These are phyloP conservation scores for Acipenser transmontanus DNA, from an alignment of 2,797 vertebrate species.

Conservation along the genomic window DNA sequence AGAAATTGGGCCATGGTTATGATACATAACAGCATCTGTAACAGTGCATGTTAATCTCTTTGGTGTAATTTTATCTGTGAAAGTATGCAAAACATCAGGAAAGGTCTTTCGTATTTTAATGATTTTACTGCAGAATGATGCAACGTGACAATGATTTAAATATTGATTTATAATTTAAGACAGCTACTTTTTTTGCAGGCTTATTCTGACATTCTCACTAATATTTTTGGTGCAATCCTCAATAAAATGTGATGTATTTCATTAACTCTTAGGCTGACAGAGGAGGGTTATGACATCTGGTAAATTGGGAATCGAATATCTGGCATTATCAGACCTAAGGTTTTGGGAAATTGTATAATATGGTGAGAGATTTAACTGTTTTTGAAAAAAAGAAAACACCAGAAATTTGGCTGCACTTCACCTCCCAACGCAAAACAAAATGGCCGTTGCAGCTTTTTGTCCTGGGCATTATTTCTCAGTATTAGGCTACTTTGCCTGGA, in stretches of 20 bases:
- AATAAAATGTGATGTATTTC: constrained; percentile 42
- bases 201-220: too few relatives aligned
- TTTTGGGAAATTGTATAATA: constrained; percentile 66
- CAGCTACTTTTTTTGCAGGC: too few relatives aligned
- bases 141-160: too few relatives aligned
- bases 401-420: constrained; percentile 34
- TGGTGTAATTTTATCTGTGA: too few relatives aligned
- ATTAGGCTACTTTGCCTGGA: constrained; percentile 41
- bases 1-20: too few relatives aligned
- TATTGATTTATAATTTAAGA: too few relatives aligned
- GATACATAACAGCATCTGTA: too few relatives aligned
- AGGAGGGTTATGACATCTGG: constrained; percentile 49
- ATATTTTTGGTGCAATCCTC: constrained; percentile 13
- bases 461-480: constrained; percentile 25
- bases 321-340: constrained; percentile 60
- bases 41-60: too few relatives aligned
- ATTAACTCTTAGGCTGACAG: constrained; percentile 63
- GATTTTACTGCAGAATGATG: too few relatives aligned
- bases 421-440: constrained; percentile 30
- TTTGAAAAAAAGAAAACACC: constrained; percentile 17
- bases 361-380: constrained; percentile 58
- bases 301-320: constrained; percentile 42
- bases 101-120: too few relatives aligned
- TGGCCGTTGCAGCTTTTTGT: constrained; percentile 37
- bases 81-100: too few relatives aligned